Base-by-base conservation (phyloP, 2,113 vertebrate species). In the Zosterops japonicus region DNA sequence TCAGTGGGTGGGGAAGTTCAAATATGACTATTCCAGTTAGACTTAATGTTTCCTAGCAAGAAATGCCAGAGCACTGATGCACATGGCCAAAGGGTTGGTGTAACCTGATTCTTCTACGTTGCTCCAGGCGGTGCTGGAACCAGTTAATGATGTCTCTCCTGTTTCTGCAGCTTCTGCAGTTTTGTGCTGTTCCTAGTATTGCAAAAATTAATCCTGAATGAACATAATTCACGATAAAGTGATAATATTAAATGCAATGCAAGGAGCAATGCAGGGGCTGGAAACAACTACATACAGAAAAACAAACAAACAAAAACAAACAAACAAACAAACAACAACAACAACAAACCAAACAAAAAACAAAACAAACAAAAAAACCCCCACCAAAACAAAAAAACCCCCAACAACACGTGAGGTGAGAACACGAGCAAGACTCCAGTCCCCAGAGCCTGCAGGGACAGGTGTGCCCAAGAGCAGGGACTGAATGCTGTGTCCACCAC, bases 361-460 rank as follows among this genome's bases (percentile, higher is more conserved):
- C 10, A 39, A 39, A 39, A 39, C 9, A 39, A 39, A 39, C 10
- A 39, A 5, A 11, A 39, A 39, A 39, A 39, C 8, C 36, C 36
- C 36, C 36, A 36, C 36, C 36, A 11, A 39, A 39, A 39, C 9
- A 39, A 39, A 39, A 39, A 39, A 39, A 11, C 11, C 39, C 39
- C 36, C 36, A 36, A 36, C 36, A 36, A 36, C 36, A 36, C 36
- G 11, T 17, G 11, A 31, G 10, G 44, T 46, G 44, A 46, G 44
- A 46, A 46, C 18, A 18, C 4, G 18, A 18, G 17, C 44, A 17
- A 35, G 25, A 35, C 6, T 70, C 23, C 55, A 42, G 6, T 36
- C 8, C 25, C 17, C 46, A 49, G n/a, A 88, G 20, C 20, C 18
- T 4, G 0, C 18, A 52, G 52, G 6, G 11, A 6, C 0, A 1